These are phyloP conservation scores for Leiothrix lutea DNA, from an alignment of 2,113 vertebrate species.

Conservation along the genomic window DNA sequence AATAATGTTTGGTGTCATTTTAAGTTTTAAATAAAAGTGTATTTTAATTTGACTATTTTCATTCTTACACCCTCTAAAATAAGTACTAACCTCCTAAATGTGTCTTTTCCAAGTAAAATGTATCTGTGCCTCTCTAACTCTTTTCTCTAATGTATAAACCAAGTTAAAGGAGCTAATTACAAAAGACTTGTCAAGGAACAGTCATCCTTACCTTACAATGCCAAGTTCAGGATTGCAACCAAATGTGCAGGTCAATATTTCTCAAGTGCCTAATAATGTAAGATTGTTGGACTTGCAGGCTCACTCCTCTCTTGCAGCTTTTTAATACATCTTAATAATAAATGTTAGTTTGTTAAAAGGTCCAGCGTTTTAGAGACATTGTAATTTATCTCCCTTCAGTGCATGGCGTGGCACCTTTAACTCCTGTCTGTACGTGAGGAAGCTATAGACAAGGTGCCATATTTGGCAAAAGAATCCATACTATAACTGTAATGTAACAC, in stretches of 20 bases:
- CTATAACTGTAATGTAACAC: conserved; percentile 69
- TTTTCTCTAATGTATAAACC: not conserved
- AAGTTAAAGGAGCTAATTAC: not conserved
- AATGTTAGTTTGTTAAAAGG: not conserved
- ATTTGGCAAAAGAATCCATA: conserved; percentile 80
- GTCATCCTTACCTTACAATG: not conserved
- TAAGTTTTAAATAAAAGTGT: not conserved
- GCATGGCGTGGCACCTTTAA: not conserved
- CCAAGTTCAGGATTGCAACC: not conserved
- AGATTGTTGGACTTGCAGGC: not conserved
- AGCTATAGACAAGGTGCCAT: conserved; percentile 58
- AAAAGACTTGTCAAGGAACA: not conserved
- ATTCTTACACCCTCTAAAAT: not conserved
- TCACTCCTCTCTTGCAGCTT: not conserved
- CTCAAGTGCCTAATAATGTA: not conserved
- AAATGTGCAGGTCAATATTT: not conserved
- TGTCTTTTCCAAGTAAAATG: not conserved
- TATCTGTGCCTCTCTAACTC: not conserved
- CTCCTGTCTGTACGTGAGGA: conserved; percentile 29
- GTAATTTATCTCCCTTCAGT: not conserved
- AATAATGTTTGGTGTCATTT: not conserved
- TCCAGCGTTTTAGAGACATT: not conserved
- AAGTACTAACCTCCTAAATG: not conserved
- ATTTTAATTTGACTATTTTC: not conserved
- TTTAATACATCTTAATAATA: not conserved